These are phyloP conservation scores for Aegypius monachus DNA, from an alignment of 2,113 vertebrate species.

Conservation along the genomic window DNA sequence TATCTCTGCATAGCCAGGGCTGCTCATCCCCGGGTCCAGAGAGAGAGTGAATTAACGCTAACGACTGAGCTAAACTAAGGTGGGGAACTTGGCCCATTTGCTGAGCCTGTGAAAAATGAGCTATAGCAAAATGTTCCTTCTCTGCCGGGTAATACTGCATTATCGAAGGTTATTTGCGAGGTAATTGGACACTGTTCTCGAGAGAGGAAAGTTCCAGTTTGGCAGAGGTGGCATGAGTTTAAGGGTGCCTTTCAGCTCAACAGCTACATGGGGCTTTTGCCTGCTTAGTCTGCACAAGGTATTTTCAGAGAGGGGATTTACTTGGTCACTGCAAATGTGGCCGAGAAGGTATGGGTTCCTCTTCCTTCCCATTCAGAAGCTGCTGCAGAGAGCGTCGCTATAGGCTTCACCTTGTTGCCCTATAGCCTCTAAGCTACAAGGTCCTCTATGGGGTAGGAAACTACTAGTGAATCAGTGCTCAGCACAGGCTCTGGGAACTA, in stretches of 20 bases:
- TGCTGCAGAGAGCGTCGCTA: not conserved
- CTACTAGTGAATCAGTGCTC: not conserved
- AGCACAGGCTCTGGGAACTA: not conserved
- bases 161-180: not conserved
- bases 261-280: not conserved
- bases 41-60: accelerated
- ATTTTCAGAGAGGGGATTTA: not conserved
- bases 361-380: not conserved
- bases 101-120: not conserved
- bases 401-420: not conserved
- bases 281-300: not conserved
- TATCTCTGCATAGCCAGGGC: not conserved
- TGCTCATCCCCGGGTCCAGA: not conserved
- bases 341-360: not conserved
- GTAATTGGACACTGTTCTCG: not conserved
- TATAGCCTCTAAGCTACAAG: not conserved
- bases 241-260: not conserved
- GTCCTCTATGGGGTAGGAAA: not conserved
- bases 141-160: not conserved
- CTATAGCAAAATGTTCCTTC: not conserved
- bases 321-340: not conserved
- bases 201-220: not conserved
- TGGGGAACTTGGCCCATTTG: not conserved
- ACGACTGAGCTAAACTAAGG: not conserved
- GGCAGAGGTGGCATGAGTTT: not conserved